These are phyloP conservation scores for Myodes glareolus DNA, from an alignment of 2,113 vertebrate genomes.

Conservation along the genomic window DNA sequence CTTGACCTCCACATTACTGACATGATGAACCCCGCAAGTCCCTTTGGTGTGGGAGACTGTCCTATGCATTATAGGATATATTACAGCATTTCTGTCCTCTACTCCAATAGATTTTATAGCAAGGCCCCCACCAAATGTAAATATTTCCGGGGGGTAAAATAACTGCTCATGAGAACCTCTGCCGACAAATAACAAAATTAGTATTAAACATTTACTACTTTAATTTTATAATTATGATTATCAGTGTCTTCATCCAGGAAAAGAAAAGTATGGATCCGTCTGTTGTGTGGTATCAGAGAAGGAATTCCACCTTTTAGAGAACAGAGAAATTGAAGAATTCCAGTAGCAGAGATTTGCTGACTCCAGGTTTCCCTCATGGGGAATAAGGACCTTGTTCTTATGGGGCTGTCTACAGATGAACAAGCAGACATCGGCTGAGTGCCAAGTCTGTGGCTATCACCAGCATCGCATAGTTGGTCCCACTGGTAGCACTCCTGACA, in stretches of 20 bases:
- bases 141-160: not conserved
- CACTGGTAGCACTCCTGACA: not conserved
- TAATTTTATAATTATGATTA: not conserved
- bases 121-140: not conserved
- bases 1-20: not conserved
- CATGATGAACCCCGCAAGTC: not conserved
- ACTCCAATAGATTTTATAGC: not conserved
- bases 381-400: not conserved
- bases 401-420: not conserved
- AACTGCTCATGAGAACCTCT: not conserved
- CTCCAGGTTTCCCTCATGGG: not conserved
- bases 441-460: not conserved
- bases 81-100: not conserved
- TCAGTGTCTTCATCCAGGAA: not conserved
- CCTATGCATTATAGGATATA: not conserved
- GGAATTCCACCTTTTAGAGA: not conserved
- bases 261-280: not conserved
- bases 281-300: not conserved
- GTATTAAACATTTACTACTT: not conserved
- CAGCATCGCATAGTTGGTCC: not conserved
- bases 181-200: not conserved
- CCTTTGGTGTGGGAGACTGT: not conserved
- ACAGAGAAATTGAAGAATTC: not conserved
- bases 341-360: not conserved
- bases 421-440: not conserved